These are phyloP conservation scores for Aptenodytes patagonicus DNA, from an alignment of 2,113 vertebrate genomes.

Conservation along the genomic window DNA sequence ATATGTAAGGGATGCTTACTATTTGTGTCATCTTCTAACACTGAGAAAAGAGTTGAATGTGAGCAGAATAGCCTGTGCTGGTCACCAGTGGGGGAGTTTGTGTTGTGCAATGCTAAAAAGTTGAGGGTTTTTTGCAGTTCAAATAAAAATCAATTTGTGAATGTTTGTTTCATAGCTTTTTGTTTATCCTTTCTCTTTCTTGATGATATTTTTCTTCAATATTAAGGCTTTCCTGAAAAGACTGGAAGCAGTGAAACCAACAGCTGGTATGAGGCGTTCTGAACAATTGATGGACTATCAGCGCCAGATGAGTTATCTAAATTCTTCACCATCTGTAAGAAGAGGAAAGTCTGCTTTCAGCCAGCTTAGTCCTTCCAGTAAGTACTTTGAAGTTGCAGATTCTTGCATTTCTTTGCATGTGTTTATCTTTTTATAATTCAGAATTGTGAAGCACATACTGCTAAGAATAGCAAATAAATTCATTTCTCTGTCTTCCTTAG, in stretches of 20 bases:
- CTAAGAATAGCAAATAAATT: background rate
- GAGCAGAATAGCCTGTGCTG: background rate
- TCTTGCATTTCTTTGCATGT: background rate
- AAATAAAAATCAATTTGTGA: background rate
- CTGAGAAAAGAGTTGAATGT: background rate
- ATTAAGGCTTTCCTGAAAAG: slow-evolving; percentile 88
- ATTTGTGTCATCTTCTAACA: background rate
- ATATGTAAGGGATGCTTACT: background rate
- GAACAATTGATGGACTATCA: slow-evolving; percentile 90
- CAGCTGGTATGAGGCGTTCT: slow-evolving; percentile 82
- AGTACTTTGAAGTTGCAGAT: background rate
- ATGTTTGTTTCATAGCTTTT: background rate
- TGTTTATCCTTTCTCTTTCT: background rate
- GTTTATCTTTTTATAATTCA: background rate
- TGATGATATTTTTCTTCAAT: background rate
- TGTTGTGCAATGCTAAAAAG: background rate
- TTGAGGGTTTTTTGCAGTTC: background rate
- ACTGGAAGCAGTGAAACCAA: slow-evolving; percentile 89
- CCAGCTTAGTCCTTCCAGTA: slow-evolving; percentile 72
- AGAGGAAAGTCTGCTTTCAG: slow-evolving; percentile 65
- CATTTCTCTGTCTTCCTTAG: background rate
- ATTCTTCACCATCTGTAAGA: slow-evolving; percentile 48
- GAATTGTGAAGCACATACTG: background rate
- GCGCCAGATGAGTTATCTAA: slow-evolving; percentile 78
- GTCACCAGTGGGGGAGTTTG: background rate